Percentiles rank a stretch among this genome's conserved stretches.
phyloP scores from a whole-genome alignment of 2,797 vertebrate genomes.

The Sebastes diaconus region DNA sequence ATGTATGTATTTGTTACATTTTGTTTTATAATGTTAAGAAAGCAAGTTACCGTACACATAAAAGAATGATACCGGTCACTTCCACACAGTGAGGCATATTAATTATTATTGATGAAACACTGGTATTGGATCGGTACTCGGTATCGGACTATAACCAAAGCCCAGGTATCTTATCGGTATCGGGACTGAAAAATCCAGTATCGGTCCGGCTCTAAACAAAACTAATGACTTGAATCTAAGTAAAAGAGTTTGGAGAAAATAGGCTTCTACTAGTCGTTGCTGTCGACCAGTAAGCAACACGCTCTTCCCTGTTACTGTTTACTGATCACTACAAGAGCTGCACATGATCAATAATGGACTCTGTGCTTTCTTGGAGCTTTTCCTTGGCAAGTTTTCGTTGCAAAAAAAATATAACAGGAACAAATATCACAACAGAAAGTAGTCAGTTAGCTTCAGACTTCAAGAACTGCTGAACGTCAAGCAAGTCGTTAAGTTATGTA shows the following conservation, averaged over 20 bases:
- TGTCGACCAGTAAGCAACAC: neutral
- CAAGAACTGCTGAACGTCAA: too few relatives aligned
- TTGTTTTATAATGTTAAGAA: too few relatives aligned
- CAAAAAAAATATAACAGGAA: constrained; percentile 1
- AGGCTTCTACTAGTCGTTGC: neutral
- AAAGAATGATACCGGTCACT: too few relatives aligned
- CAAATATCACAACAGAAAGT: constrained; percentile 1
- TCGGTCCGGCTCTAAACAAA: neutral
- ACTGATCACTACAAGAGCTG: neutral
- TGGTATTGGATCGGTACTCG: neutral
- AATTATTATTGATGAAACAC: neutral
- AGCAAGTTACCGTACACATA: rapidly evolving
- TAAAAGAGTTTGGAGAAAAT: neutral
- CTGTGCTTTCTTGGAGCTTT: neutral
- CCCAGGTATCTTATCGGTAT: neutral
- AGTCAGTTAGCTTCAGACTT: neutral
- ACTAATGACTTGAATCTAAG: neutral
- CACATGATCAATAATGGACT: neutral
- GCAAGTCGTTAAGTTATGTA: neutral
- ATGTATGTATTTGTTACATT: too few relatives aligned
- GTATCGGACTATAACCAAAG: neutral
- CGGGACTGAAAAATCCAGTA: neutral
- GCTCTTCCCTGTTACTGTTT: neutral
- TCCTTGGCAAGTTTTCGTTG: neutral
- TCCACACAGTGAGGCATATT: too few relatives aligned